phyloP scores from a whole-genome alignment of 2,113 vertebrate genomes.

The Caloenas nicobarica region DNA sequence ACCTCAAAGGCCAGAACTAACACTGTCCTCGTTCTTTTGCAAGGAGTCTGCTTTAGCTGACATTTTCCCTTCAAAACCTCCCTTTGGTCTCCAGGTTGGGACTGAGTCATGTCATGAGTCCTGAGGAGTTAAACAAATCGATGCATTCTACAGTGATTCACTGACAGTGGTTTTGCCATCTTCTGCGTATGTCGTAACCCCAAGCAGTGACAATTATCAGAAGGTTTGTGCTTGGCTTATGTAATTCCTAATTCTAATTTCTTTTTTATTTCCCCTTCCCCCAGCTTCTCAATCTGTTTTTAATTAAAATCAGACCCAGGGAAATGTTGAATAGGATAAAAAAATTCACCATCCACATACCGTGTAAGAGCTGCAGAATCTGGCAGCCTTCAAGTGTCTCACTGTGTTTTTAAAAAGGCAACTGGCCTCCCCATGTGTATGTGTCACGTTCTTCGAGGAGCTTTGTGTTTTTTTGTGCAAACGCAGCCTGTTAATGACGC shows the following conservation, averaged over 20 bases:
- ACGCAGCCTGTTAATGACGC: neutral
- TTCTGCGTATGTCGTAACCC: constrained; percentile 1
- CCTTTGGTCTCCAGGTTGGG: neutral
- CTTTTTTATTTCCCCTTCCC: neutral
- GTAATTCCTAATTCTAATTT: constrained; percentile 10
- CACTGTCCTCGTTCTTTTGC: neutral
- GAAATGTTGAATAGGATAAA: constrained; percentile 34
- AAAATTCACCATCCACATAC: constrained; percentile 52
- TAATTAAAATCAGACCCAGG: constrained; percentile 67
- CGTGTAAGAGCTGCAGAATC: constrained; percentile 44
- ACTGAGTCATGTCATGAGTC: constrained; percentile 10
- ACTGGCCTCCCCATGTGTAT: constrained; percentile 24
- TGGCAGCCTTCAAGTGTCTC: constrained; percentile 47
- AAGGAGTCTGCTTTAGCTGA: neutral
- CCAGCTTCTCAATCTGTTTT: constrained; percentile 55
- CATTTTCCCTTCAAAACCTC: neutral
- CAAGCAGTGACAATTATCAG: neutral
- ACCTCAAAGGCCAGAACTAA: neutral
- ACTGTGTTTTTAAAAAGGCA: constrained; percentile 50
- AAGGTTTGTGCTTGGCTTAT: constrained; percentile 42
- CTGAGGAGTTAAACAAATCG: neutral
- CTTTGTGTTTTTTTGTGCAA: constrained; percentile 5
- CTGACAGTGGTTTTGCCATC: neutral
- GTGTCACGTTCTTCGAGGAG: constrained; percentile 43
- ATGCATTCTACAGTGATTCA: constrained; percentile 24